Evolutionary conservation across 2,113 vertebrate species (phyloP).

Genomic region (Phycodurus eques): DNA sequence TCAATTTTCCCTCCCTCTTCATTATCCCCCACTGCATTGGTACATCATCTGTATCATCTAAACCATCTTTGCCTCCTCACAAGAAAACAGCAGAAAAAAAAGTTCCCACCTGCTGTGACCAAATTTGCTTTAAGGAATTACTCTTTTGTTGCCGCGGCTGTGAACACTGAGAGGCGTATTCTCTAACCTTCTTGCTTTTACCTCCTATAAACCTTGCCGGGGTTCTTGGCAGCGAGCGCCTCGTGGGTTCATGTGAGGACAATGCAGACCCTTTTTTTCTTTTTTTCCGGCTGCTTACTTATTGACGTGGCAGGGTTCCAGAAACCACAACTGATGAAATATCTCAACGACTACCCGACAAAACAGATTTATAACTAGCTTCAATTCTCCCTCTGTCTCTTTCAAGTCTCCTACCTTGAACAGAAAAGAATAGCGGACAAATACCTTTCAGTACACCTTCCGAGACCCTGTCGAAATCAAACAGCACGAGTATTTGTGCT

Average conservation of each 20-base stretch:
- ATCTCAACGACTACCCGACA: conserved; percentile 55
- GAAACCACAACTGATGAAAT: conserved; percentile 64
- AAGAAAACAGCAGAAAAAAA: conserved; percentile 32
- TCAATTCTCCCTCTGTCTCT: conserved; percentile 38
- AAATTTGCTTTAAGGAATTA: conserved; percentile 50
- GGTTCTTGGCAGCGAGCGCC: conserved; percentile 69
- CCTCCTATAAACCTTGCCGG: conserved; percentile 68
- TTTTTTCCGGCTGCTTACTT: conserved; percentile 55
- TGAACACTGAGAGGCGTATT: conserved; percentile 58
- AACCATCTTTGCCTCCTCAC: conserved; percentile 36
- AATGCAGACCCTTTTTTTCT: conserved; percentile 55
- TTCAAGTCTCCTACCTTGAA: conserved; percentile 45
- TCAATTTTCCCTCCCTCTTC: neutral
- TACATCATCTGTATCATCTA: conserved; percentile 42
- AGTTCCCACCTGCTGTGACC: conserved; percentile 49
- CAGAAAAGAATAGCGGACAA: conserved; percentile 35
- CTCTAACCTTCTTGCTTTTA: conserved; percentile 63
- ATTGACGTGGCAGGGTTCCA: conserved; percentile 66
- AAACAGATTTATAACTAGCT: conserved; percentile 60
- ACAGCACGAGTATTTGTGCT: conserved; percentile 54
- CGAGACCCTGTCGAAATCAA: conserved; percentile 54
- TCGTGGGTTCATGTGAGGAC: conserved; percentile 72
- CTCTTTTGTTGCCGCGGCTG: conserved; percentile 45
- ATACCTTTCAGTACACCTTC: conserved; percentile 51
- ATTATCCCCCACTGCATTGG: conserved; percentile 3